phyloP scores from a whole-genome alignment of 2,888 invertebrate genomes.

The Masnerella sp. region DNA sequence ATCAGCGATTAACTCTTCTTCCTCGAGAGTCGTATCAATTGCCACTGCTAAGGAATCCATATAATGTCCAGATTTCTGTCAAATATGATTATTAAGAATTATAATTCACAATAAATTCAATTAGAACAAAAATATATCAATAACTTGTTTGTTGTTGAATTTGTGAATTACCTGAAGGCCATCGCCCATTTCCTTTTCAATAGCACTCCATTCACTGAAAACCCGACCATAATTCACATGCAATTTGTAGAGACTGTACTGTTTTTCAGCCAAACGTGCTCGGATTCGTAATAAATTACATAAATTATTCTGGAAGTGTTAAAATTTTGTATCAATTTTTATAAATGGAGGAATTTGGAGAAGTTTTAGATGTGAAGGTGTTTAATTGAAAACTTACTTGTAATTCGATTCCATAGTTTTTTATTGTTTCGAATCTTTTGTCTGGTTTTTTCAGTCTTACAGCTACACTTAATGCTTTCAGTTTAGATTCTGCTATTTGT shows the following conservation, averaged over 20 bases:
- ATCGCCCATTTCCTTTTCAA: conserved; percentile 90
- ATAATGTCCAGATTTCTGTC: conserved; percentile 80
- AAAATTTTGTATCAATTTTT: conserved; percentile 3
- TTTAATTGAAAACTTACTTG: conserved; percentile 79
- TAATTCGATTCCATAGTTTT: conserved; percentile 86
- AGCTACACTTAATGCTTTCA: conserved; percentile 86
- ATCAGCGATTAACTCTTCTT: conserved; percentile 90
- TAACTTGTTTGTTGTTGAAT: too few species aligned
- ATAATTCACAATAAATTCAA: too few species aligned
- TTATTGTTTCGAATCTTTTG: conserved; percentile 85
- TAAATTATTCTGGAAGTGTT: conserved; percentile 73
- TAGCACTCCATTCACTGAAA: conserved; percentile 91
- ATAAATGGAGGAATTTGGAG: too few species aligned
- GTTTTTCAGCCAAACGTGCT: conserved; percentile 86
- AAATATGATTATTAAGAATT: too few species aligned
- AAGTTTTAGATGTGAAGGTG: too few species aligned
- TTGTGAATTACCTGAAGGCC: conserved; percentile 82
- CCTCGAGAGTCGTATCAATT: conserved; percentile 87
- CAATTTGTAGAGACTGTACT: conserved; percentile 87
- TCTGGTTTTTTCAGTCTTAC: conserved; percentile 86
- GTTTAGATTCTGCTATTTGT: conserved; percentile 87
- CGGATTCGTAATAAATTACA: conserved; percentile 76
- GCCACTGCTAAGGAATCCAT: conserved; percentile 86
- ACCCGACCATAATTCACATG: conserved; percentile 90
- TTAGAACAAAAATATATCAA: too few species aligned